A percentile compares a stretch with the other conserved stretches of the same genome.
Evolutionary conservation across 2,888 invertebrate species (phyloP).

Genomic region (Tipula vernalis): DNA sequence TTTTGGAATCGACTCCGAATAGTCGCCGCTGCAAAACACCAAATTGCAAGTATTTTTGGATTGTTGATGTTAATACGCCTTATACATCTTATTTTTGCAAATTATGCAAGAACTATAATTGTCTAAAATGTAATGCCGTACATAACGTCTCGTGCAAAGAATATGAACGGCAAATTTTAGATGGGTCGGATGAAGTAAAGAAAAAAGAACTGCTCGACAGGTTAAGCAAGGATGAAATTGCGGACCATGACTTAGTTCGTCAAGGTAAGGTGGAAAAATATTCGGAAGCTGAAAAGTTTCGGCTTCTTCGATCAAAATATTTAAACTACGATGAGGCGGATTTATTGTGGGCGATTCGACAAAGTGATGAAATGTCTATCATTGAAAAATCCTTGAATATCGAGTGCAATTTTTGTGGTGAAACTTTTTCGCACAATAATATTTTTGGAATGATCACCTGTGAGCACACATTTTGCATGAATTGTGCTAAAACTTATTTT

Average conservation of each 20-base stretch:
- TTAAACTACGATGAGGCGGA: neutral
- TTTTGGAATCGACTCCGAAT: neutral
- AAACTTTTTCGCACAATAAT: neutral
- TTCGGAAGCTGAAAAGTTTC: neutral
- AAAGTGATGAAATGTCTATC: neutral
- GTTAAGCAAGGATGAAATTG: neutral
- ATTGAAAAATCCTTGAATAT: neutral
- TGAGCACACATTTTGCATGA: neutral
- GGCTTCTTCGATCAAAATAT: neutral
- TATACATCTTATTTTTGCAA: neutral
- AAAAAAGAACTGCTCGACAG: neutral
- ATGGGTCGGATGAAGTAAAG: neutral
- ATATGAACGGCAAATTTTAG: neutral
- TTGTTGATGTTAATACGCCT: neutral
- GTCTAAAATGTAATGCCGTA: neutral
- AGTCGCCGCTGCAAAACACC: neutral
- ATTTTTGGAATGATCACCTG: neutral
- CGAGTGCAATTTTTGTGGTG: neutral
- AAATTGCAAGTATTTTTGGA: neutral
- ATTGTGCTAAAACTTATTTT: neutral
- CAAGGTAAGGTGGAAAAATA: neutral
- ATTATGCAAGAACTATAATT: neutral
- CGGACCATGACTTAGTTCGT: neutral
- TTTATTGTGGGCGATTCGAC: neutral
- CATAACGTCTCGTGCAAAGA: neutral